Evolutionary conservation across 2,113 vertebrate genomes (phyloP), one percentile per base, ranked within the genome.

Genomic region (Neofelis nebulosa): DNA sequence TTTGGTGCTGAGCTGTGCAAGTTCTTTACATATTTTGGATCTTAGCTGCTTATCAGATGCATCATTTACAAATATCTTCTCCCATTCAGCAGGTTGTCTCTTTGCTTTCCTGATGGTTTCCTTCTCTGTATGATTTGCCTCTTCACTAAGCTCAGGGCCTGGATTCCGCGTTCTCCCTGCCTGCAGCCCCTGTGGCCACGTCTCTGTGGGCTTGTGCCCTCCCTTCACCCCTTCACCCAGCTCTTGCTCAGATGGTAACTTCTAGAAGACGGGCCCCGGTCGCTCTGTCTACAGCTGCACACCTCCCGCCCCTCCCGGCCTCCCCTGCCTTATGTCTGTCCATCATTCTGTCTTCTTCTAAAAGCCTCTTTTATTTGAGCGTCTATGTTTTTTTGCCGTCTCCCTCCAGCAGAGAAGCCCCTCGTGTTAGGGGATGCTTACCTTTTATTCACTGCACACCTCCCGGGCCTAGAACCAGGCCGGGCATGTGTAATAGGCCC

Each of bases 321-420:
- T 36, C 21, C 33, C 76, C 82, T 7, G 38, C 33, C 36, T 41
- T 2, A 0, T 11, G 2, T 15, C n/a, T 7, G 71, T 41, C 11
- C 31, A 3, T 38, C 29, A 1, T 9, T 66, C 21, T 7, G 1
- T 57, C 11, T 0, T 18, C 11, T 29, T 19, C 71, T 31, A 2
- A 1, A 1, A 15, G 3, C 36, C 65, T 5, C 25, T 36, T 5
- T 48, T 0, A 0, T n/a, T n/a, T 52, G n/a, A n/a, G 25, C 81
- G 9, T 8, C 27, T 12, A 3, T 13, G 19, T 41, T 48, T 23
- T 23, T 23, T 84, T 25, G 50, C 25, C 10, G 0, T 38, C 33
- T 41, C 50, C 19, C 41, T 25, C 14, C 23, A 5, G 50, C 19
- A 16, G 4, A 9, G 1, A 52, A 55, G 57, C 5, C n/a, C n/a